Conservation (phyloP, 2,888 invertebrate genomes). For the Acanthosepion pharaonis region DNA sequence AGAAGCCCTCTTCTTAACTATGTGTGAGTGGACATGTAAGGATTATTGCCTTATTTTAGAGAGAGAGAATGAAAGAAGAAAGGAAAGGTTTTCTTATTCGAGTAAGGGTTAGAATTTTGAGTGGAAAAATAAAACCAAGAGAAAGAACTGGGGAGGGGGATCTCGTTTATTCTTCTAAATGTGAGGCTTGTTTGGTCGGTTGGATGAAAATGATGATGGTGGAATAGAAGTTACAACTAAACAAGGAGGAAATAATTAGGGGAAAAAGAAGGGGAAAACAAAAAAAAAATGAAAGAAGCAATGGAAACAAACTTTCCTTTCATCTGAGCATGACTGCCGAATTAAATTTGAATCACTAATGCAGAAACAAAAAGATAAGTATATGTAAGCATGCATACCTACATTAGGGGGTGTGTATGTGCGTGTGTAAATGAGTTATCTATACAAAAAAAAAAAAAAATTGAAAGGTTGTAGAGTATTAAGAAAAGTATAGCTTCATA, state of each 20-base stretch:
- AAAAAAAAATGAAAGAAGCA: not conserved
- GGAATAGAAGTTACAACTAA: too few species aligned
- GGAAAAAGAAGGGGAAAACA: not conserved
- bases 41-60: too few species aligned
- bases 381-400: not conserved
- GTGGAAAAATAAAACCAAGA: too few species aligned
- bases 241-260: not conserved
- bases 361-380: not conserved
- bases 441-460: not conserved
- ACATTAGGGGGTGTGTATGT: not conserved
- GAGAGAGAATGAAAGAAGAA: too few species aligned
- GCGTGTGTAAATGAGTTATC: not conserved
- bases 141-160: not conserved
- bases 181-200: not conserved
- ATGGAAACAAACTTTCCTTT: not conserved
- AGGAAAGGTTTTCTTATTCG: too few species aligned
- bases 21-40: too few species aligned
- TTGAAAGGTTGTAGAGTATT: not conserved
- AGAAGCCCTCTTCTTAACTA: not conserved
- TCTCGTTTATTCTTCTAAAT: not conserved
- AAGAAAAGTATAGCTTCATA: not conserved
- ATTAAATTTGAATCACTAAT: not conserved
- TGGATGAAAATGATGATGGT: not conserved
- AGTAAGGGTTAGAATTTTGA: too few species aligned
- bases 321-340: not conserved